A percentile compares a stretch with the other conserved stretches of the same genome.
Conservation (phyloP, 2,797 vertebrate species). For the Tamandua tetradactyla region DNA sequence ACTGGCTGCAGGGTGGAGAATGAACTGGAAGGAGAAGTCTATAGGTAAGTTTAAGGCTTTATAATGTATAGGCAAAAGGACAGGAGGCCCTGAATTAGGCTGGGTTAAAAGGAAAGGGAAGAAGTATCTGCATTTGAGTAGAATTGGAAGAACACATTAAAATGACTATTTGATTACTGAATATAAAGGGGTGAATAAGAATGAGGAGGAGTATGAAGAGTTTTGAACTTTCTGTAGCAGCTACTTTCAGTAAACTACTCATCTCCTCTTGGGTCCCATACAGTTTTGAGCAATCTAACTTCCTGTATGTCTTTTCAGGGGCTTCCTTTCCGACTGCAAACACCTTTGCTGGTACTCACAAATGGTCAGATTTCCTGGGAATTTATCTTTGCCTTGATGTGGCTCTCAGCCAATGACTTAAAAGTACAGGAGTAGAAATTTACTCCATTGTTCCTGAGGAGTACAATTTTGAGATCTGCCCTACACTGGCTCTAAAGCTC, state of each 20-base stretch:
- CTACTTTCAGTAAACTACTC: not conserved
- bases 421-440: not conserved
- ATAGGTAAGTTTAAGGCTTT: not conserved
- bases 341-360: not conserved
- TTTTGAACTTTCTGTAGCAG: not conserved
- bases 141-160: not conserved
- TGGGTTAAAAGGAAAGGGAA: not conserved
- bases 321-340: too few relatives aligned
- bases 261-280: too few relatives aligned
- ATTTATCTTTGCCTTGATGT: not conserved
- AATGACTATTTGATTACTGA: not conserved
- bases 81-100: not conserved
- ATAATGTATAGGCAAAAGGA: not conserved
- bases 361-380: too few relatives aligned
- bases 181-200: not conserved
- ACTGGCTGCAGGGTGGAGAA: not conserved
- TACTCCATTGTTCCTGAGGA: not conserved
- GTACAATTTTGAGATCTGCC: not conserved
- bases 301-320: not conserved
- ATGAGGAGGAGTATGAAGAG: not conserved
- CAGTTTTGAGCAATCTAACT: not conserved
- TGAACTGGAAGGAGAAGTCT: not conserved
- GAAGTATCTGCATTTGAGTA: not conserved
- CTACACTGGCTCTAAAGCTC: accelerated
- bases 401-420: not conserved